A percentile compares a stretch with the other conserved stretches of the same genome.
phyloP scores from a whole-genome alignment of 2,888 invertebrate species.

The Apeira syringaria region DNA sequence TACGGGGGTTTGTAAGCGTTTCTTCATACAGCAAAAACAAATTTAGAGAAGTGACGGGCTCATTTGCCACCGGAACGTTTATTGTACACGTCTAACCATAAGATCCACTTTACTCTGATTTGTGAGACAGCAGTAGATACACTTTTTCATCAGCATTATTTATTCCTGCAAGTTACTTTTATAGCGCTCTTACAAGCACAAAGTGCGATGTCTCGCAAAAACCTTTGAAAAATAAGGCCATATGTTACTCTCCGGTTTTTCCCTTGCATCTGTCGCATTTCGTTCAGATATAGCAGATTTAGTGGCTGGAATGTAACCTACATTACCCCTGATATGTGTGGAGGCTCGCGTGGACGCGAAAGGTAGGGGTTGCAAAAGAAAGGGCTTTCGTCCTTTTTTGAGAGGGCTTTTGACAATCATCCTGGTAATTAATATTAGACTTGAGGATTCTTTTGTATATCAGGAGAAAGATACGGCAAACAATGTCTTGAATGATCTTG shows the following conservation, averaged over 20 bases:
- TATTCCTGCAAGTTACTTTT: slow-evolving; percentile 63
- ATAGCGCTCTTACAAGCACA: slow-evolving; percentile 60
- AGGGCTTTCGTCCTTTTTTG: slow-evolving; percentile 5
- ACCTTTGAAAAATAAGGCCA: slow-evolving; percentile 61
- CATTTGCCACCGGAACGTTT: slow-evolving; percentile 39
- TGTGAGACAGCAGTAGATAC: slow-evolving; percentile 54
- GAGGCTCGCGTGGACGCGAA: slow-evolving; percentile 17
- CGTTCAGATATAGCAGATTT: slow-evolving; percentile 42
- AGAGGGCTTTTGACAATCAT: slow-evolving; percentile 13
- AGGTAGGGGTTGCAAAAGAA: slow-evolving; percentile 16
- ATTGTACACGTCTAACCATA: slow-evolving; percentile 44
- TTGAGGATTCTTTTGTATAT: not conserved
- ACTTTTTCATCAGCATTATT: slow-evolving; percentile 66
- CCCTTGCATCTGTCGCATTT: slow-evolving; percentile 44
- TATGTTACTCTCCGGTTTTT: slow-evolving; percentile 53
- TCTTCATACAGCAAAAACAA: slow-evolving; percentile 22
- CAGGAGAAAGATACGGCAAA: no score
- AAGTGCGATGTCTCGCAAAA: slow-evolving; percentile 54
- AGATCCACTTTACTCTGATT: slow-evolving; percentile 58
- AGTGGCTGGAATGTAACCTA: slow-evolving; percentile 27
- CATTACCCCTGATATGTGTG: slow-evolving; percentile 21
- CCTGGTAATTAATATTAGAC: slow-evolving; percentile 16
- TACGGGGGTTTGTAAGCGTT: not conserved
- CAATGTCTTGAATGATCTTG: no score
- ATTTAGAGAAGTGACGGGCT: slow-evolving; percentile 20